Evolutionary conservation across 2,113 vertebrate genomes (phyloP).

Genomic region (Corythornis madagascariensis): DNA sequence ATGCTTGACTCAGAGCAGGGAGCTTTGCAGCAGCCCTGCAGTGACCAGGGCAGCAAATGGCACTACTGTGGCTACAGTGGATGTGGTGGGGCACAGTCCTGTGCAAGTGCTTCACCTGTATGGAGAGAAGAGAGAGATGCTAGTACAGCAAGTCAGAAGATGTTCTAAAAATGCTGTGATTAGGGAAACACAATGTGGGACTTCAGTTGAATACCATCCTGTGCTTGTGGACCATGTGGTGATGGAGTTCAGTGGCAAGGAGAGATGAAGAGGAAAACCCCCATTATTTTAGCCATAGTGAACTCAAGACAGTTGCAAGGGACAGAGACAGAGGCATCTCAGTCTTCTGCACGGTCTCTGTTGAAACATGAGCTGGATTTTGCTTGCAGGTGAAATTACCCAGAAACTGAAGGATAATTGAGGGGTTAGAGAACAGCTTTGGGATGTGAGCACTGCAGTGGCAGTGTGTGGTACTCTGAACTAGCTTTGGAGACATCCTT

Average conservation of each 20-base stretch:
- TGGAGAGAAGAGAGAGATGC: neutral
- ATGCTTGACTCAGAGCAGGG: rapidly evolving
- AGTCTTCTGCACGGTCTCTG: neutral
- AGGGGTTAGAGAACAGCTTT: neutral
- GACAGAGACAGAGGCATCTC: neutral
- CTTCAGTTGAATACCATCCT: neutral
- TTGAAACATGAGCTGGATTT: neutral
- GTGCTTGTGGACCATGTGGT: neutral
- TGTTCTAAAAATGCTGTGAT: rapidly evolving
- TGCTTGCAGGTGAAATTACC: neutral
- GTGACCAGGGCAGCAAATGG: neutral
- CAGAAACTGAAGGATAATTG: neutral
- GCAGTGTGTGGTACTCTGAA: neutral
- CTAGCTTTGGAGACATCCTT: neutral
- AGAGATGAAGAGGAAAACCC: neutral
- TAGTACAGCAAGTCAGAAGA: neutral
- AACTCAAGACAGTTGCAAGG: neutral
- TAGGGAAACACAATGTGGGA: neutral
- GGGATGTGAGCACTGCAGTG: neutral
- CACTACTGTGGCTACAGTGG: rapidly evolving
- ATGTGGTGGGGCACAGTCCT: neutral
- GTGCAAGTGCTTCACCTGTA: neutral
- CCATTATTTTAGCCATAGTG: neutral
- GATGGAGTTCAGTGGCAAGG: neutral
- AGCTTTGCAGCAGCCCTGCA: neutral